These are phyloP conservation scores for Bothrops jararaca DNA, from an alignment of 2,113 vertebrate species.

Conservation along the genomic window DNA sequence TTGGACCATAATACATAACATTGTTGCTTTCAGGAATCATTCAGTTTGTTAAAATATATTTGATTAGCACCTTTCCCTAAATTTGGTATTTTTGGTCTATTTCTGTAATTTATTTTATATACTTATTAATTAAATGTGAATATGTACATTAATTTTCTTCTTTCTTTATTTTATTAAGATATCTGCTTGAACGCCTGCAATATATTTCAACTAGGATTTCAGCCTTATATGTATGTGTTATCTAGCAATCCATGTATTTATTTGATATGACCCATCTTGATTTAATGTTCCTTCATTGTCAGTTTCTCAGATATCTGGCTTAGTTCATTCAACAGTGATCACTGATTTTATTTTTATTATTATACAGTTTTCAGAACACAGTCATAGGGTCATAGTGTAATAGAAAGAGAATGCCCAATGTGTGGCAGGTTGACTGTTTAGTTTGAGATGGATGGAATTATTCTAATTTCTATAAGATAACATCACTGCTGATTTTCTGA, in stretches of 20 bases:
- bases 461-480: background rate
- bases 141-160: background rate
- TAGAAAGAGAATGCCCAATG: background rate
- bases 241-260: background rate
- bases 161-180: background rate
- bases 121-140: background rate
- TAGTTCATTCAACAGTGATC: background rate
- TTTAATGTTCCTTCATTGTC: background rate
- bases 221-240: background rate
- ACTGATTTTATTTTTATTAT: background rate
- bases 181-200: background rate
- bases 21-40: constrained; percentile 8
- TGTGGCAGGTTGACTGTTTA: background rate
- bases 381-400: background rate
- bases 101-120: constrained; percentile 24
- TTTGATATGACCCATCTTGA: background rate
- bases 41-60: background rate
- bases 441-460: constrained; percentile 8
- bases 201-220: background rate
- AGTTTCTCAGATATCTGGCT: background rate
- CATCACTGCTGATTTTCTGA: background rate
- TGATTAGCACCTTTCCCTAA: background rate
- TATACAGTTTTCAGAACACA: background rate
- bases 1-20: background rate
- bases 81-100: background rate